These are phyloP conservation scores for Elachura formosa DNA, from an alignment of 2,113 vertebrate species.

Conservation along the genomic window DNA sequence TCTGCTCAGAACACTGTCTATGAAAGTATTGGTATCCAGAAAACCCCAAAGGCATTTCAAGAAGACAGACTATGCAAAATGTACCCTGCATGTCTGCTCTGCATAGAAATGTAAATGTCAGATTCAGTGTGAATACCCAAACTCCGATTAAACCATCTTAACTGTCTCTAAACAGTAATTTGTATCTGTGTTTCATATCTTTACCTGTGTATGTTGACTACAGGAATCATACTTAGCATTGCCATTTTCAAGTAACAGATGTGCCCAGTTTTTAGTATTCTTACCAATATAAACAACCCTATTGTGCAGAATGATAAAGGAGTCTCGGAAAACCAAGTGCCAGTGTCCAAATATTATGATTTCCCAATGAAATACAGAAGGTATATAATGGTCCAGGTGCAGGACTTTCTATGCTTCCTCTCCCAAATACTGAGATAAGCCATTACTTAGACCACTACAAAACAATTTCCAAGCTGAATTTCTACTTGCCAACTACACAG, in stretches of 20 bases:
- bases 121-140: neutral
- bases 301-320: neutral
- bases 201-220: neutral
- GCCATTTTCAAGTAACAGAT: neutral
- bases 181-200: neutral
- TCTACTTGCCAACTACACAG: neutral
- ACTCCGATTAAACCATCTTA: neutral
- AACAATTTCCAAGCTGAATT: neutral
- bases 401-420: neutral
- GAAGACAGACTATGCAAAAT: neutral
- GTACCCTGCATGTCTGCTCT: neutral
- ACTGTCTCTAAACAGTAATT: neutral
- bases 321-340: neutral
- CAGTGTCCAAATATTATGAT: neutral
- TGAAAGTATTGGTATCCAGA: neutral
- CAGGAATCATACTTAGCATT: neutral
- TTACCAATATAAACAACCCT: neutral
- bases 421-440: neutral
- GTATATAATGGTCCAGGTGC: neutral
- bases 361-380: neutral
- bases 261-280: neutral
- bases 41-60: neutral
- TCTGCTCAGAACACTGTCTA: neutral
- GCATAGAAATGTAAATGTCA: neutral
- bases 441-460: neutral